These are phyloP conservation scores for Erebia aethiops DNA, from an alignment of 2,888 invertebrate species.

Conservation along the genomic window DNA sequence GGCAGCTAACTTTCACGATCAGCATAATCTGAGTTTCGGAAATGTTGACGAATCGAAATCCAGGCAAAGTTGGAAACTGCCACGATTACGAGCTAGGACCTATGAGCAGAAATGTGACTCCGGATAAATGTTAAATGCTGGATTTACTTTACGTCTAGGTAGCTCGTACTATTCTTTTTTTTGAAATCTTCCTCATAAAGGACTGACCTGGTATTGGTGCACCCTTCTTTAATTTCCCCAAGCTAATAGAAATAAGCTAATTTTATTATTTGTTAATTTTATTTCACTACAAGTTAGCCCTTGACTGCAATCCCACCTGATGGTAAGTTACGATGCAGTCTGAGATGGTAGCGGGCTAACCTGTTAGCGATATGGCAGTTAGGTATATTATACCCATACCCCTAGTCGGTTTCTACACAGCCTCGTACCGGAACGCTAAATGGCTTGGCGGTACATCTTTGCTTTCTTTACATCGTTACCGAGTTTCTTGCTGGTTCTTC, in stretches of 20 bases:
- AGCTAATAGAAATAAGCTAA: neutral
- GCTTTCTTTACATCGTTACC: too few relatives aligned
- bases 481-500: too few relatives aligned
- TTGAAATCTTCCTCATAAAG: neutral
- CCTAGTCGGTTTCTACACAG: too few relatives aligned
- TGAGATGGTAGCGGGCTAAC: too few relatives aligned
- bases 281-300: too few relatives aligned
- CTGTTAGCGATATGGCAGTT: too few relatives aligned
- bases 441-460: too few relatives aligned
- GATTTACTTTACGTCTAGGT: neutral
- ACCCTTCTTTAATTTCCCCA: neutral
- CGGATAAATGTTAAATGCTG: neutral
- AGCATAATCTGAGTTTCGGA: slow-evolving; percentile 23
- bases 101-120: slow-evolving; percentile 9
- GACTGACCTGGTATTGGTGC: neutral
- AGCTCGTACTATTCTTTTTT: neutral
- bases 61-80: slow-evolving; percentile 21
- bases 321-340: too few relatives aligned
- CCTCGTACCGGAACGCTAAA: too few relatives aligned
- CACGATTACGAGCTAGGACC: slow-evolving; percentile 29
- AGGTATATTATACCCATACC: too few relatives aligned
- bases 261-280: neutral
- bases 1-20: slow-evolving; percentile 23
- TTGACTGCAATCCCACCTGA: too few relatives aligned
- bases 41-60: slow-evolving; percentile 26